Percentiles rank a stretch among this genome's conserved stretches.
Evolutionary conservation across 2,797 vertebrate species (phyloP).

Genomic region (Sebastes steindachneri): DNA sequence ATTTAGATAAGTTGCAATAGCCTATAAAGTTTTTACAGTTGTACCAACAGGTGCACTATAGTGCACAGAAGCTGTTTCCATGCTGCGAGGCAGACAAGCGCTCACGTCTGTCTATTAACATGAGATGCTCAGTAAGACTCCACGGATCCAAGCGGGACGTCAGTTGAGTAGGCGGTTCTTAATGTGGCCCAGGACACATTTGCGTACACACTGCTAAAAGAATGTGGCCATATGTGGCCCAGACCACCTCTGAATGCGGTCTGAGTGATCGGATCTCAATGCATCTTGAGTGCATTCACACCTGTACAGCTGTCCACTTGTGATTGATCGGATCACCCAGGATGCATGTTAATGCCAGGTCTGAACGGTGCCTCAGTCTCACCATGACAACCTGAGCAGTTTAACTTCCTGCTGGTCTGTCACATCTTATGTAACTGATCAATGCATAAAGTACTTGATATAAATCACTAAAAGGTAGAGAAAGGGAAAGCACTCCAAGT

Average conservation of each 20-base stretch:
- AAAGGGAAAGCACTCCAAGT: conserved; percentile 38
- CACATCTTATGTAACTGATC: conserved; percentile 36
- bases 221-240: neutral
- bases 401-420: conserved; percentile 23
- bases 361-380: neutral
- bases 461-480: conserved; percentile 13
- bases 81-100: neutral
- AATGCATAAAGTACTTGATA: conserved; percentile 17
- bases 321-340: neutral
- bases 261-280: neutral
- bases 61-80: neutral
- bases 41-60: neutral
- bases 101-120: neutral
- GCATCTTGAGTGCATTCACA: neutral
- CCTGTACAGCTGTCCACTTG: neutral
- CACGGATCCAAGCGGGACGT: no score
- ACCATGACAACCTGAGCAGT: neutral
- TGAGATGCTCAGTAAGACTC: neutral
- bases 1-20: neutral
- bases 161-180: neutral
- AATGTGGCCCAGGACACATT: neutral
- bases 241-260: neutral
- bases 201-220: neutral
- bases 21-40: neutral
- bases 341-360: neutral